phyloP scores from a whole-genome alignment of 1,140 invertebrate species.

The Neotoxoptera formosana region DNA sequence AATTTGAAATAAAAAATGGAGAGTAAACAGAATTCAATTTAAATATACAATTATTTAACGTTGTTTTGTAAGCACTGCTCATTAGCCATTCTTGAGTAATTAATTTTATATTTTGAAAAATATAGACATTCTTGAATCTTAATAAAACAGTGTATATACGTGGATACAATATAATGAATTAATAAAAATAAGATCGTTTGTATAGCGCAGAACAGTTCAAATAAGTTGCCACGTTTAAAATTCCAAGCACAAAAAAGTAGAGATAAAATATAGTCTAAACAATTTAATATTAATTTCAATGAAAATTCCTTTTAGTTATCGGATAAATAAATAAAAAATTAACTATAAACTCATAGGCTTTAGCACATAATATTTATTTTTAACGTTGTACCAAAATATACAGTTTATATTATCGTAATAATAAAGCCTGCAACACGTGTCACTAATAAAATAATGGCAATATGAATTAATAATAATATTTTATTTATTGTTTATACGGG shows the following conservation, averaged over 20 bases:
- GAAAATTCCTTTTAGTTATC: not conserved
- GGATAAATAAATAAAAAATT: not conserved
- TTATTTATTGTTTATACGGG: too few relatives aligned
- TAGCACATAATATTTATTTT: too few relatives aligned
- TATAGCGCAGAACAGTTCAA: not conserved
- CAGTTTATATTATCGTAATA: too few relatives aligned
- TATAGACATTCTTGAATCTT: not conserved
- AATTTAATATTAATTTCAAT: not conserved
- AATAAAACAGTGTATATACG: not conserved
- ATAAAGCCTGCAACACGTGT: too few relatives aligned
- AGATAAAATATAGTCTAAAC: not conserved
- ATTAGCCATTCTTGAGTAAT: not conserved
- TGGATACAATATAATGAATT: not conserved
- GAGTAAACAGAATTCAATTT: not conserved
- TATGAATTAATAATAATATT: too few relatives aligned
- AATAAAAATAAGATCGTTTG: not conserved
- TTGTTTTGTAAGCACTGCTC: not conserved
- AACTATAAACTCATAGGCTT: too few relatives aligned
- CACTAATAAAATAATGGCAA: too few relatives aligned
- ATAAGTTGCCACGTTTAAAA: not conserved
- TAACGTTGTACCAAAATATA: too few relatives aligned
- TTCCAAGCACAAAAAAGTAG: not conserved
- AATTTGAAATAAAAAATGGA: not conserved
- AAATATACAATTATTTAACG: conserved; percentile 7
- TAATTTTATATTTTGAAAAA: not conserved